phyloP scores from a whole-genome alignment of 2,797 vertebrate species.

The Linurgus olivaceus region DNA sequence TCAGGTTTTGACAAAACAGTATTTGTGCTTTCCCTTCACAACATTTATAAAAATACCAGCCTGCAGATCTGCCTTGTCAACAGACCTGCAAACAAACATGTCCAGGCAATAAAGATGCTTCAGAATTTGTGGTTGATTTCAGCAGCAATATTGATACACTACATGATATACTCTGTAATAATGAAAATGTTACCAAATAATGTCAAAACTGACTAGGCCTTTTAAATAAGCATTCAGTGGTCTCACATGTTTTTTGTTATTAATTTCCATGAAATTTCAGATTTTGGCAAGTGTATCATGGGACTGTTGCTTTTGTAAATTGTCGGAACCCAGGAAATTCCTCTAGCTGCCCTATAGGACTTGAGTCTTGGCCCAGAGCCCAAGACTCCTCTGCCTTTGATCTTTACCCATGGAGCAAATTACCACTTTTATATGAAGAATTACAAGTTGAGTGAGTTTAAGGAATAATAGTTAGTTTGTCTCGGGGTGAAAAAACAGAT shows the following conservation, averaged over 20 bases:
- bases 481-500: too few species aligned
- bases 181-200: neutral
- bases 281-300: neutral
- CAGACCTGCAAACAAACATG: neutral
- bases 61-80: neutral
- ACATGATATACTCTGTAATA: neutral
- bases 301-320: neutral
- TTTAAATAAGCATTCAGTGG: neutral
- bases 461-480: too few species aligned
- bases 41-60: neutral
- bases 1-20: neutral
- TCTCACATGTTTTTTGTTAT: neutral
- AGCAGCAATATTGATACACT: neutral
- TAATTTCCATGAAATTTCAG: neutral
- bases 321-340: neutral
- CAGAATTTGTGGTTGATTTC: neutral
- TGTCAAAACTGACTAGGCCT: neutral
- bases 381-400: too few species aligned
- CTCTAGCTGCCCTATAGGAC: too few species aligned
- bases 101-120: neutral
- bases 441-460: too few species aligned
- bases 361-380: too few species aligned
- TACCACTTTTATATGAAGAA: too few species aligned
- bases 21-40: neutral
- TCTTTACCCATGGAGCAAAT: too few species aligned